Percentiles rank a stretch among this genome's conserved stretches.
phyloP scores from a whole-genome alignment of 2,888 invertebrate genomes.

The Calameuta filiformis region DNA sequence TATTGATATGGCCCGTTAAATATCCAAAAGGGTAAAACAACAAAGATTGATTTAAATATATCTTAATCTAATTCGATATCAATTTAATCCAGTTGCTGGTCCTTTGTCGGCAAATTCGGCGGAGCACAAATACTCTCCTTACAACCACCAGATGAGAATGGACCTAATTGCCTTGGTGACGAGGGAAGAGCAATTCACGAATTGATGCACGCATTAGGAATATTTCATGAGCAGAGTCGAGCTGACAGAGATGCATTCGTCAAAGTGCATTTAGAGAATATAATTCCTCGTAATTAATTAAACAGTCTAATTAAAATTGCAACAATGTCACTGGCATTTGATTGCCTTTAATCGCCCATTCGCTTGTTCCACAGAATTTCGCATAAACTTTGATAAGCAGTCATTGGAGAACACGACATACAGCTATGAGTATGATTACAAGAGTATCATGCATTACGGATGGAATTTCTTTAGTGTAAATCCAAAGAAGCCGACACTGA shows the following conservation, averaged over 20 bases:
- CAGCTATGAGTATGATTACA: constrained; percentile 80
- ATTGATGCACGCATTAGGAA: constrained; percentile 82
- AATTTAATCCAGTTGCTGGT: constrained; percentile 72
- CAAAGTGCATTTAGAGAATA: constrained; percentile 76
- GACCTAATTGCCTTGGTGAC: constrained; percentile 74
- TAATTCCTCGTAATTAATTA: constrained; percentile 70
- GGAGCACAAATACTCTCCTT: constrained; percentile 80
- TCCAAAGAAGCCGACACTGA: constrained; percentile 73
- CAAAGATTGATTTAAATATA: not conserved
- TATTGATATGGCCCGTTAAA: constrained; percentile 75
- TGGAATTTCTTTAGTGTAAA: constrained; percentile 73
- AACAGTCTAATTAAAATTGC: not conserved
- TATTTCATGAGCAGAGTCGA: constrained; percentile 84
- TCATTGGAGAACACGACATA: constrained; percentile 74
- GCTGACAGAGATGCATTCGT: constrained; percentile 79
- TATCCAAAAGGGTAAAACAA: constrained; percentile 68
- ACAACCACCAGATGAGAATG: constrained; percentile 72
- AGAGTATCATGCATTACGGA: constrained; percentile 85
- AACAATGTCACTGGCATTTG: not conserved
- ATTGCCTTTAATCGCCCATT: not conserved
- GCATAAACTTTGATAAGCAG: constrained; percentile 75
- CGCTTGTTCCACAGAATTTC: constrained; percentile 67
- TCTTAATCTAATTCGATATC: constrained; percentile 3
- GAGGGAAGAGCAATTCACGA: constrained; percentile 84
- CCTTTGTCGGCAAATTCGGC: constrained; percentile 79